Evolutionary conservation across 2,797 vertebrate genomes (phyloP).

Genomic region (Limnodromus scolopaceus): DNA sequence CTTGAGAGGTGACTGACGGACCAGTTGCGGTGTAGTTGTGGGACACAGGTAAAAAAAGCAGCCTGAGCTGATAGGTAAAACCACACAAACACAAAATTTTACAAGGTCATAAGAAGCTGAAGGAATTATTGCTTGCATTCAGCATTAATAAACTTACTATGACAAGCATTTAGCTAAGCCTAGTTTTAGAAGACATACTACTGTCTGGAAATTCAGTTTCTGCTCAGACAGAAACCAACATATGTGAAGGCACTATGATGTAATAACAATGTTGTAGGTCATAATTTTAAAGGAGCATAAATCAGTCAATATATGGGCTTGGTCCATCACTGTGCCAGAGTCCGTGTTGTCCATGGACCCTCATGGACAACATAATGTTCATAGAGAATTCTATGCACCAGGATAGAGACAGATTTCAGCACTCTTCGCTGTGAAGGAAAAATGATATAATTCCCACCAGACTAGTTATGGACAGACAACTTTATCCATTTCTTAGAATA

Average conservation of each 20-base stretch:
- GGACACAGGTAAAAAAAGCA: neutral
- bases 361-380: neutral
- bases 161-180: neutral
- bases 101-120: neutral
- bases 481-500: neutral
- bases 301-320: neutral
- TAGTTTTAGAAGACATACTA: neutral
- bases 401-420: neutral
- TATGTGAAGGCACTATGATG: neutral
- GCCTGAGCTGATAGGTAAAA: neutral
- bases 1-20: neutral
- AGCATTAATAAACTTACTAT: neutral
- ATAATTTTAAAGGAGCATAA: neutral
- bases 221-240: neutral
- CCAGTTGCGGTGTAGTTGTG: neutral
- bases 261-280: neutral
- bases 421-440: neutral
- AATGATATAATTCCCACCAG: neutral
- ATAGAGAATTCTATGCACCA: neutral
- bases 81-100: neutral
- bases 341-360: too few species aligned
- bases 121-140: neutral
- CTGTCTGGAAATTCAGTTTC: neutral
- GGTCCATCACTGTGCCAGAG: neutral
- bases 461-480: neutral